These are phyloP conservation scores for Escarpia spicata DNA, from an alignment of 2,888 invertebrate species.

Conservation along the genomic window DNA sequence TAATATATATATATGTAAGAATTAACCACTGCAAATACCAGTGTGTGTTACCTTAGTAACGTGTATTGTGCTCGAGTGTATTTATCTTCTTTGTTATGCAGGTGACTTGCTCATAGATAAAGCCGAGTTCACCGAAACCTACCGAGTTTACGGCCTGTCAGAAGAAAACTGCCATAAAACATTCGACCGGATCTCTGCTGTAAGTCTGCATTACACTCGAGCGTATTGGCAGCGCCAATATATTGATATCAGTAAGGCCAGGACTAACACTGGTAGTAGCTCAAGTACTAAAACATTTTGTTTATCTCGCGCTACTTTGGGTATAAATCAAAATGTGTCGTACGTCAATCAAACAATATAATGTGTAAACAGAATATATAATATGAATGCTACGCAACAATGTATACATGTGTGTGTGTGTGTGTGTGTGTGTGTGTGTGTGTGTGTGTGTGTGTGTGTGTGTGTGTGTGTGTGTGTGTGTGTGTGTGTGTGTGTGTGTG, in stretches of 20 bases:
- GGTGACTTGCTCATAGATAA: background rate
- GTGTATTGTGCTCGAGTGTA: no score
- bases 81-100: background rate
- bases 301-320: background rate
- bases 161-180: background rate
- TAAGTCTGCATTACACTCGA: background rate
- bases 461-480: no score
- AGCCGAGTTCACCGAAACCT: background rate
- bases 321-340: background rate
- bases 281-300: background rate
- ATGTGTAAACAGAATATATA: background rate
- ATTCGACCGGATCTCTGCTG: constrained; percentile 3
- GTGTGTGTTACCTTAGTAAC: no score
- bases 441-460: no score
- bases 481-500: no score
- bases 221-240: background rate
- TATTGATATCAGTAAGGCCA: background rate
- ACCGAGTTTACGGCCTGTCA: background rate
- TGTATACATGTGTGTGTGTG: no score
- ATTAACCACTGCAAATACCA: no score
- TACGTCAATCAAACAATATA: background rate
- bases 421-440: no score
- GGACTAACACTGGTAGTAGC: background rate
- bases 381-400: background rate
- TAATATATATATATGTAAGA: no score